These are phyloP conservation scores for Epinephelus malabaricus DNA, from an alignment of 2,797 vertebrate genomes.

Conservation along the genomic window DNA sequence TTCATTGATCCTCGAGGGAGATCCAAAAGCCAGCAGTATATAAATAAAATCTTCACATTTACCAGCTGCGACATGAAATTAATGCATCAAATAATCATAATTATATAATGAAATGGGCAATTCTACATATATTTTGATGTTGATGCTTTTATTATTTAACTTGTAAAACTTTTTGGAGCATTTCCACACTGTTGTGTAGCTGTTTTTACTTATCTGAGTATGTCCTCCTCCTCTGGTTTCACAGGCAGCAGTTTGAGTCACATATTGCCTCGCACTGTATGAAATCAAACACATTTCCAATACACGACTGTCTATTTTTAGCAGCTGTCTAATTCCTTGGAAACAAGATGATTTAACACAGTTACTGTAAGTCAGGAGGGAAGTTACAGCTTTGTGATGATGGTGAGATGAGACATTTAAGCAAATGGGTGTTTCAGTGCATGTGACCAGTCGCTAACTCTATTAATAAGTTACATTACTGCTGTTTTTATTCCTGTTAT, in stretches of 20 bases:
- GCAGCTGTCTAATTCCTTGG: slow-evolving; percentile 12
- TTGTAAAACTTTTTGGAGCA: no score
- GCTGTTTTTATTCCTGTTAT: slow-evolving; percentile 7
- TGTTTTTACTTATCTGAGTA: not conserved
- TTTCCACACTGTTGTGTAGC: not conserved
- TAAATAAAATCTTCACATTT: no score
- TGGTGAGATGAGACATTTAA: not conserved
- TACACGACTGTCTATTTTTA: slow-evolving; percentile 24
- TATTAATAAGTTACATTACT: not conserved
- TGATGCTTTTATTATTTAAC: no score
- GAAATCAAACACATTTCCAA: slow-evolving; percentile 16
- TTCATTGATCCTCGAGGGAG: no score
- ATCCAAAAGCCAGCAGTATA: no score
- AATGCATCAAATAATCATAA: not conserved
- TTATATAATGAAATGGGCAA: not conserved
- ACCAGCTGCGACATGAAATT: not conserved
- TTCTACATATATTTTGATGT: not conserved
- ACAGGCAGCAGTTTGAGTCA: not conserved
- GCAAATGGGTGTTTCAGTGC: not conserved
- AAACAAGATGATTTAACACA: slow-evolving; percentile 13
- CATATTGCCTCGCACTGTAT: slow-evolving; percentile 1
- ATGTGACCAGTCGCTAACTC: not conserved
- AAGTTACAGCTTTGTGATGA: slow-evolving; percentile 1
- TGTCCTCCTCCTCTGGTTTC: not conserved
- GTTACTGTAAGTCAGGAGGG: not conserved